phyloP scores from a whole-genome alignment of 2,888 invertebrate genomes.

The Sphecodes monilicornis region DNA sequence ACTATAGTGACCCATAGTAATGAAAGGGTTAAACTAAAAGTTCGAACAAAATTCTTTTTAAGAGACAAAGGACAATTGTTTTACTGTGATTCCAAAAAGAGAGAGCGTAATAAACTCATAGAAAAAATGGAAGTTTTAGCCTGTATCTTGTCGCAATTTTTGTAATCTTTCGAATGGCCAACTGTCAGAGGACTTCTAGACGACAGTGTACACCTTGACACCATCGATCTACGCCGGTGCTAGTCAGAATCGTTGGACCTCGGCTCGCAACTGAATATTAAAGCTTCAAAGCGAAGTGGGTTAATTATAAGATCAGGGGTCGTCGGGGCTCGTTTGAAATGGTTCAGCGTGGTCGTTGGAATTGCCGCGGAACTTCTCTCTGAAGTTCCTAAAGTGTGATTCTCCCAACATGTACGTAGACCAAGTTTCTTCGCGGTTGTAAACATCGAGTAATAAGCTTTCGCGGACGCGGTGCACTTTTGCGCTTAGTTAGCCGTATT shows the following conservation, averaged over 20 bases:
- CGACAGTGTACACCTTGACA: neutral
- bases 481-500: slow-evolving; percentile 71
- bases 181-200: neutral
- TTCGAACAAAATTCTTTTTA: no score
- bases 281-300: slow-evolving; percentile 52
- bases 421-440: slow-evolving; percentile 69
- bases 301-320: slow-evolving; percentile 69
- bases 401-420: slow-evolving; percentile 45
- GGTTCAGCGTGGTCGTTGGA: slow-evolving; percentile 53
- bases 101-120: no score
- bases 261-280: slow-evolving; percentile 7
- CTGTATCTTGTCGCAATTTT: no score
- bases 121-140: no score
- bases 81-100: no score
- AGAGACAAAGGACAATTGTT: no score
- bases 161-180: no score
- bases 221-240: neutral
- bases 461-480: slow-evolving; percentile 64
- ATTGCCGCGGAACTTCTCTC: slow-evolving; percentile 58
- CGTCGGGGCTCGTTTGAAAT: slow-evolving; percentile 67
- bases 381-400: slow-evolving; percentile 66
- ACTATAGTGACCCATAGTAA: no score
- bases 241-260: slow-evolving; percentile 1
- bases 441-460: slow-evolving; percentile 73
- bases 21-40: no score